Evolutionary conservation across 2,888 invertebrate genomes (phyloP).

Genomic region (Pachymerium ferrugineum): DNA sequence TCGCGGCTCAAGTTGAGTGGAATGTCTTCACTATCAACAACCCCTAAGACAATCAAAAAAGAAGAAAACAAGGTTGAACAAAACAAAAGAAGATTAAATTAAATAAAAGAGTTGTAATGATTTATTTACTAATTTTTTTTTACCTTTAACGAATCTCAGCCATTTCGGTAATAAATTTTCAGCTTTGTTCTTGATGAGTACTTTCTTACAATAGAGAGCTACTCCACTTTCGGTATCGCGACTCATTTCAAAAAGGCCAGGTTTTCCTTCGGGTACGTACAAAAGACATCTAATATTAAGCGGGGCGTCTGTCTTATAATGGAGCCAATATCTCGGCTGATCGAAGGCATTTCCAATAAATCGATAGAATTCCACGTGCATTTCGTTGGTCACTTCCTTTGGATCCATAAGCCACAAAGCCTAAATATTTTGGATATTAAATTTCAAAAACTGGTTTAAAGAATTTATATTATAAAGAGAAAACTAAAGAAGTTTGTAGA

Average conservation of each 20-base stretch:
- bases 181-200: slow-evolving; percentile 85
- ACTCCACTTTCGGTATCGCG: slow-evolving; percentile 77
- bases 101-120: neutral
- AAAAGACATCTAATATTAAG: slow-evolving; percentile 82
- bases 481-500: neutral
- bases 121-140: slow-evolving; percentile 23
- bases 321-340: slow-evolving; percentile 78
- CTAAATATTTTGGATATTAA: slow-evolving; percentile 53
- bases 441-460: neutral
- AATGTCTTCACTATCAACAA: slow-evolving; percentile 97
- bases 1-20: slow-evolving; percentile 95
- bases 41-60: slow-evolving; percentile 56
- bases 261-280: slow-evolving; percentile 90
- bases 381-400: slow-evolving; percentile 73
- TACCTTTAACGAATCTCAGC: slow-evolving; percentile 88
- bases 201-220: slow-evolving; percentile 83
- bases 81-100: neutral
- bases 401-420: slow-evolving; percentile 91
- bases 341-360: slow-evolving; percentile 80
- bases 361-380: slow-evolving; percentile 89
- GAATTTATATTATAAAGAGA: too few species aligned
- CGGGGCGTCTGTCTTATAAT: slow-evolving; percentile 90
- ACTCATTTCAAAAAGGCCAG: slow-evolving; percentile 81
- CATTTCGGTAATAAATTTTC: slow-evolving; percentile 89
- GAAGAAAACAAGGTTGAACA: neutral